These are phyloP conservation scores for Irena cyanogastra DNA, from an alignment of 2,113 vertebrate genomes.

Conservation along the genomic window DNA sequence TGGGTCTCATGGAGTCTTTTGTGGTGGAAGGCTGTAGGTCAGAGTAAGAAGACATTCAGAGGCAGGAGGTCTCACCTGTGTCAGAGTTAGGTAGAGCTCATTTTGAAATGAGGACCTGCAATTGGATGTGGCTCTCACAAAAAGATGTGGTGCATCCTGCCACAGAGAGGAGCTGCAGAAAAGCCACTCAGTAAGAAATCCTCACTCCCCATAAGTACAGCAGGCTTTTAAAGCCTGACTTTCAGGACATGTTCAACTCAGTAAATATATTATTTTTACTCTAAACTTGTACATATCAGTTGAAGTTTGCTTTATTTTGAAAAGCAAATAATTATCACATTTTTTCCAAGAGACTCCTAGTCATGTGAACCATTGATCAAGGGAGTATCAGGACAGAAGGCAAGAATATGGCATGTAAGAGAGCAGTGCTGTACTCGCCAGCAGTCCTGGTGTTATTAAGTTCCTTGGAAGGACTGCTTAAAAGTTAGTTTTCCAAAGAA, in stretches of 20 bases:
- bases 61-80: background rate
- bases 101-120: background rate
- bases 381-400: background rate
- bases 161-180: background rate
- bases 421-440: background rate
- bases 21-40: conserved; percentile 6
- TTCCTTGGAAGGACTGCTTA: background rate
- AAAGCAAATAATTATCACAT: background rate
- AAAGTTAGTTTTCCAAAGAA: background rate
- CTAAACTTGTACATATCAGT: background rate
- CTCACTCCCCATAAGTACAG: background rate
- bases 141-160: background rate
- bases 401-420: background rate
- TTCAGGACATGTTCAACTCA: background rate
- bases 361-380: background rate
- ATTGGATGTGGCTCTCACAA: background rate
- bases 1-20: background rate
- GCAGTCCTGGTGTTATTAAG: background rate
- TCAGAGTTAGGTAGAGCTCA: background rate
- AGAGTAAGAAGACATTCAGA: background rate
- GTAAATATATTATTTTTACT: background rate
- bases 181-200: background rate
- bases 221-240: background rate
- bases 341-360: background rate
- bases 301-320: background rate